Base-by-base conservation (phyloP, 2,113 vertebrate species). In the Coracopsis vasa region DNA sequence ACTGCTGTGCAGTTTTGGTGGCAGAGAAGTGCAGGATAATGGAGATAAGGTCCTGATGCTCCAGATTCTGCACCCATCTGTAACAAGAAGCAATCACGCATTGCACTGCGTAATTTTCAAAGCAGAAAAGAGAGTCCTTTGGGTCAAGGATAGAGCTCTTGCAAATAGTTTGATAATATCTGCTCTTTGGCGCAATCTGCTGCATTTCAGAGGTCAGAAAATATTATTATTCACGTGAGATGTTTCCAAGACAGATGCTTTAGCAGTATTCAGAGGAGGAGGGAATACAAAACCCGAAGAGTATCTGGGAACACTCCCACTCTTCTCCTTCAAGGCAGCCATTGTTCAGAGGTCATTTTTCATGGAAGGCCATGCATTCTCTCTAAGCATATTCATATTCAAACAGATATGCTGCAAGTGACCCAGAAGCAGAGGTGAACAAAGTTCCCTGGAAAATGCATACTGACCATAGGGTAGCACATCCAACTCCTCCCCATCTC, bases 201-300 rank as follows among this genome's bases (percentile, higher is more conserved):
- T 95, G 92, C 88, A 85, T 94, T 96, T 86, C 80, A 73, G 88
- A 92, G 95, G 94, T 91, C 92, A 94, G 47, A 80, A 93, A 89
- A 44, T 19, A 13, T 72, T 93, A 65, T 33, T 39, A 41, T 84
- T 85, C 83, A 73, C 2, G 4, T 19, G 56, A 88, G 47, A 7
- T 91, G 37, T 69, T 86, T 71, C 86, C 56, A 90, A 86, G 80
- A 51, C 39, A 53, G 62, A 53, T 61, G 64, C 47, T 81, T 81
- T 16, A 65, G 77, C 15, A 69, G 73, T 64, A 66, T 28, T 75
- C 73, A 65, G 53, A 61, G 64, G 21, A 85, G 42, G 77, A 86
- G 42, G 65, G 83, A 78, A 71, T 25, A 37, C 20, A 67, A 64
- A 95, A 62, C 50, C 71, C 5, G 0, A 60, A 31, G 0, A 64